A percentile compares a stretch with the other conserved stretches of the same genome.
Conservation (phyloP, 2,113 vertebrate genomes). For the Chionomys nivalis region DNA sequence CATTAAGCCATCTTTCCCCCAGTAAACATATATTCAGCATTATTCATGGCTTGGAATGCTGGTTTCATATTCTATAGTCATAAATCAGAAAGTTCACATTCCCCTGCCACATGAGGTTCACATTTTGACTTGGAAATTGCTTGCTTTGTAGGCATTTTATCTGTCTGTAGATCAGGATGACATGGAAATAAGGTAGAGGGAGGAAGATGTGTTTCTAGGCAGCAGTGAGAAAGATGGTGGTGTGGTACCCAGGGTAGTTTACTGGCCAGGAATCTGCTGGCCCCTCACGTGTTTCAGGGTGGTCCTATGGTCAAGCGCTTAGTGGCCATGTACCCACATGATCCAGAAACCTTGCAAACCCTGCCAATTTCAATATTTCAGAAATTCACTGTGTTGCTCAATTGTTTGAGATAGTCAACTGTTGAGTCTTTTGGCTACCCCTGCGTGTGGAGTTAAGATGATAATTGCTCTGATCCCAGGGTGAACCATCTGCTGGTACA, state of each 20-base stretch:
- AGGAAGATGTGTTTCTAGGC: neutral
- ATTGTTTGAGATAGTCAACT: constrained; percentile 66
- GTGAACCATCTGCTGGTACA: constrained; percentile 79
- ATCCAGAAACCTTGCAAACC: neutral
- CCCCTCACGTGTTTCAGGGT: neutral
- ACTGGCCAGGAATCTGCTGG: neutral
- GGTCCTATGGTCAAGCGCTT: neutral
- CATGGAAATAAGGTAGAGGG: neutral
- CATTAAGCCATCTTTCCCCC: neutral
- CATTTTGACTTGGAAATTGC: constrained; percentile 32
- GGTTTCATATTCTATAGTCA: neutral
- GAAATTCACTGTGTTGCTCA: constrained; percentile 49
- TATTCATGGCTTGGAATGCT: neutral
- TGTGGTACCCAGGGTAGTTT: fast-evolving
- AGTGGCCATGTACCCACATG: neutral
- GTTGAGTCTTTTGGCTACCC: constrained; percentile 70
- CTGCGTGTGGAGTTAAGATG: constrained; percentile 44
- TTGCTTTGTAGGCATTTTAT: neutral
- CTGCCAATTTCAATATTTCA: constrained; percentile 30
- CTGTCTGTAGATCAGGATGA: neutral
- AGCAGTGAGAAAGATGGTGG: neutral
- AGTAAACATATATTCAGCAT: neutral
- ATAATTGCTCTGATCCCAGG: constrained; percentile 78
- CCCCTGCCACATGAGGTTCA: neutral
- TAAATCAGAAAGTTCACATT: neutral